Conservation (phyloP, 92 coral and sea anemone species). For the Zoanthus gigantus region DNA sequence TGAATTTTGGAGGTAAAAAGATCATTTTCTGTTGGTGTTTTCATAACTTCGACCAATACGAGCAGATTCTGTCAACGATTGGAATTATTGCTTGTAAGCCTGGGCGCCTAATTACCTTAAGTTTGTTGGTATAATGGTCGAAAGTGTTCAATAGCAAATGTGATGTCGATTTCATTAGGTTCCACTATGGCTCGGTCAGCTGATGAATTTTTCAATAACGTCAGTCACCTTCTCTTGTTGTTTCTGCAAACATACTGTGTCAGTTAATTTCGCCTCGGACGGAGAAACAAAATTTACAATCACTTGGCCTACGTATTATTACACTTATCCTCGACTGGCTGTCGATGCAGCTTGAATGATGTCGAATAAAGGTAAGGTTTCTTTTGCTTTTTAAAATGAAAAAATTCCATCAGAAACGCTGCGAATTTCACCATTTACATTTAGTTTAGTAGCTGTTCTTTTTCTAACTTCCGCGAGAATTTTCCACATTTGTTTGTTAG, state of each 20-base stretch:
- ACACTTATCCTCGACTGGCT: conserved; percentile 33
- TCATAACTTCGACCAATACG: conserved; percentile 41
- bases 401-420: not conserved
- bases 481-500: conserved; percentile 3
- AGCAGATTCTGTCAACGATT: conserved; percentile 24
- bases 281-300: conserved; percentile 50
- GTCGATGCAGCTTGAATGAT: conserved; percentile 8
- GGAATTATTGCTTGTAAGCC: conserved; percentile 33
- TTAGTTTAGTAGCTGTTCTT: conserved; percentile 17
- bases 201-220: conserved; percentile 54
- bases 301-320: conserved; percentile 20
- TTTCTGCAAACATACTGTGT: conserved; percentile 51
- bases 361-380: conserved; percentile 26
- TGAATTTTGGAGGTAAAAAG: conserved; percentile 51
- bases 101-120: conserved; percentile 34
- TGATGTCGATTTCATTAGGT: conserved; percentile 55
- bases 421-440: not conserved
- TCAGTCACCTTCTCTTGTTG: conserved; percentile 48
- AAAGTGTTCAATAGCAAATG: conserved; percentile 46
- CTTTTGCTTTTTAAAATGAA: not conserved
- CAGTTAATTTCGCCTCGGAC: conserved; percentile 50
- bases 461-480: conserved; percentile 13
- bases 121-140: conserved; percentile 43
- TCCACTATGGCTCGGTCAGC: conserved; percentile 49
- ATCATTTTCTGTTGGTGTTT: conserved; percentile 48